phyloP scores from a whole-genome alignment of 2,888 invertebrate species.

The Heteromurus nitidus region DNA sequence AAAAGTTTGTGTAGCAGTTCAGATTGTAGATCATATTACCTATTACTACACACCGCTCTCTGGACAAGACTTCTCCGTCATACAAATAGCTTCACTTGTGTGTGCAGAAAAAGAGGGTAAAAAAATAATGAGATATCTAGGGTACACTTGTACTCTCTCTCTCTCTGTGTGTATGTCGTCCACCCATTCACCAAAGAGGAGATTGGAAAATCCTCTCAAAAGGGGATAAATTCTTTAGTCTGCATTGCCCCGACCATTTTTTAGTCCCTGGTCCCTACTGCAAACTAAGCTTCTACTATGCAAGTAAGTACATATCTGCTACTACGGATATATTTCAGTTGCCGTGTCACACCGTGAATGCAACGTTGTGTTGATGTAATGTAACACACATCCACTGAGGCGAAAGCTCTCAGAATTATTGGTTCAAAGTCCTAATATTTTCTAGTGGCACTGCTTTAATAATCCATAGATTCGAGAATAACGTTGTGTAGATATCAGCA shows the following conservation, averaged over 20 bases:
- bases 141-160: neutral
- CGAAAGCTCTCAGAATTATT: constrained; percentile 30
- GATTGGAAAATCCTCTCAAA: neutral
- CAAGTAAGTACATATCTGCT: neutral
- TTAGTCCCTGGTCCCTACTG: no score
- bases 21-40: neutral
- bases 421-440: constrained; percentile 33
- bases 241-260: no score
- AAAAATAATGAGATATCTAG: constrained; percentile 1
- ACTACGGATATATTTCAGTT: no score
- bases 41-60: neutral
- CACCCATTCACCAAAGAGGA: neutral
- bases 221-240: constrained; percentile 12
- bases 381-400: constrained; percentile 4
- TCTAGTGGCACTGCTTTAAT: constrained; percentile 29
- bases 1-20: neutral
- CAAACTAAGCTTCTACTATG: no score
- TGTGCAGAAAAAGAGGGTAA: neutral
- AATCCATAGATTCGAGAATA: constrained; percentile 18
- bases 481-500: constrained; percentile 15
- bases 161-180: no score
- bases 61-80: constrained; percentile 9
- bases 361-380: constrained; percentile 2
- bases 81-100: constrained; percentile 12
- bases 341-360: no score